Conservation (phyloP, 64 coral and sea anemone species). For the Porites lutea region DNA sequence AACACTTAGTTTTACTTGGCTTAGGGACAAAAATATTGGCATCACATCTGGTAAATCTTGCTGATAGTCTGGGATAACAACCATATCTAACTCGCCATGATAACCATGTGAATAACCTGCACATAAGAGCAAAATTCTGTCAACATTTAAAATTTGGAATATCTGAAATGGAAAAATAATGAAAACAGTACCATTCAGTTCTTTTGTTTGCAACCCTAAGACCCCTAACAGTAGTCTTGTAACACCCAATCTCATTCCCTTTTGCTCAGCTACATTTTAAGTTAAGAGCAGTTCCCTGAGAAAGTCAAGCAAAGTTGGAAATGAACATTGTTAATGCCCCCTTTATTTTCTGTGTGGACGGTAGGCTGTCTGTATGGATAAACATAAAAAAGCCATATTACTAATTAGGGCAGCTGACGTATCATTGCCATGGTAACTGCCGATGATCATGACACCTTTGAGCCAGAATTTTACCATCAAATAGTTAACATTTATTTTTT, state of each 20-base stretch:
- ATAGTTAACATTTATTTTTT: too few species aligned
- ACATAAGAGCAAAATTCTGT: conserved; percentile 56
- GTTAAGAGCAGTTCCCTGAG: conserved; percentile 47
- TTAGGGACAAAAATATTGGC: conserved; percentile 60
- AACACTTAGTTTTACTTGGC: conserved; percentile 10
- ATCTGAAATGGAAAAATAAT: conserved; percentile 15
- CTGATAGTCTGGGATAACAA: conserved; percentile 43
- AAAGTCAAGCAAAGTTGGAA: too few species aligned
- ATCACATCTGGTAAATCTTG: conserved; percentile 32
- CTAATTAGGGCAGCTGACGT: too few species aligned
- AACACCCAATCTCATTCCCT: conserved; percentile 60
- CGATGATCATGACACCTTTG: too few species aligned
- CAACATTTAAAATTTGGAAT: conserved; percentile 60
- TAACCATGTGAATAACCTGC: conserved; percentile 44
- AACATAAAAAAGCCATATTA: too few species aligned
- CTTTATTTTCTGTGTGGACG: too few species aligned
- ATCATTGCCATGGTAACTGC: too few species aligned
- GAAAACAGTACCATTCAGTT: conserved; percentile 61
- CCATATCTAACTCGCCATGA: conserved; percentile 49
- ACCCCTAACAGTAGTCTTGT: conserved; percentile 53
- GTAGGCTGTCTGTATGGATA: too few species aligned
- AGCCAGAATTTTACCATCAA: too few species aligned
- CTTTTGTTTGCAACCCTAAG: conserved; percentile 59
- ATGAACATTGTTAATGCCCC: too few species aligned
- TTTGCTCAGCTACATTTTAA: conserved; percentile 62